Evolutionary conservation across 1,140 invertebrate genomes (phyloP).

Genomic region (Halyomorpha halys): DNA sequence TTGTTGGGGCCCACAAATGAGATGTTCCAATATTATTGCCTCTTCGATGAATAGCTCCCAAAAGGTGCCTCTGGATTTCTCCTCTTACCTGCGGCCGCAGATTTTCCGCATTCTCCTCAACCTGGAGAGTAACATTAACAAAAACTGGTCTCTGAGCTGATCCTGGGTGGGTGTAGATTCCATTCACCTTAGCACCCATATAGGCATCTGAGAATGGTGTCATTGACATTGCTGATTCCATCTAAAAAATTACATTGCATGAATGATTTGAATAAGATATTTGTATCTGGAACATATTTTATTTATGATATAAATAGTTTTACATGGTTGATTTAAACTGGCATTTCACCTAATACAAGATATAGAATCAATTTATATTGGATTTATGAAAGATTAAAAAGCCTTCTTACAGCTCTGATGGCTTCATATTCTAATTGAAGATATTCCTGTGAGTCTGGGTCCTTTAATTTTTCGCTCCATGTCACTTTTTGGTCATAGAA

Average conservation of each 20-base stretch:
- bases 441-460: conserved; percentile 68
- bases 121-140: conserved; percentile 69
- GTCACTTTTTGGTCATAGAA: conserved; percentile 66
- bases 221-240: conserved; percentile 81
- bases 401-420: conserved; percentile 60
- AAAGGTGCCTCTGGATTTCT: conserved; percentile 68
- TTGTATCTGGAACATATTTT: too few relatives aligned
- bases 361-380: too few relatives aligned
- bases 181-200: conserved; percentile 66
- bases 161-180: conserved; percentile 51
- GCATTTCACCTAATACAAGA: too few relatives aligned
- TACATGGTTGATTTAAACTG: too few relatives aligned
- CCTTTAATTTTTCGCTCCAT: conserved; percentile 61
- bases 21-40: conserved; percentile 80
- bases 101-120: conserved; percentile 61
- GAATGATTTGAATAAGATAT: too few relatives aligned
- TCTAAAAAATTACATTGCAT: conserved; percentile 42
- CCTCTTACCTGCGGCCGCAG: conserved; percentile 51
- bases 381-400: too few relatives aligned
- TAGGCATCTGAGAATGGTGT: conserved; percentile 78
- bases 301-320: too few relatives aligned
- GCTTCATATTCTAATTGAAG: conserved; percentile 74
- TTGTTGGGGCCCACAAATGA: conserved; percentile 64
- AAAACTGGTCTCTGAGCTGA: conserved; percentile 44
- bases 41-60: conserved; percentile 68